phyloP scores from a whole-genome alignment of 2,888 invertebrate genomes.

The Helobdella robusta region DNA sequence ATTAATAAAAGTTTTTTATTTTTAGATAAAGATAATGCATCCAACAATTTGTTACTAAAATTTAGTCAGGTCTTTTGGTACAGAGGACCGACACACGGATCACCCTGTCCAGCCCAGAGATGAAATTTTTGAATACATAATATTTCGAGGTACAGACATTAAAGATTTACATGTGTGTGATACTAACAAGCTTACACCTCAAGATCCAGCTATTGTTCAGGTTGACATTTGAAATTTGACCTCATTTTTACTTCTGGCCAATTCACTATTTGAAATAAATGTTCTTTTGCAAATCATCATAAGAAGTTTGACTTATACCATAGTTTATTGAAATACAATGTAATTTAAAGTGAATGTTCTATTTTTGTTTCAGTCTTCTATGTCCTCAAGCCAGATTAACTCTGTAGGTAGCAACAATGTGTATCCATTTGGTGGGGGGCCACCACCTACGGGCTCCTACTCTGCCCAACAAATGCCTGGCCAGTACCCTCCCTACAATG shows the following conservation, averaged over 20 bases:
- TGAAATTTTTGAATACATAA: constrained; percentile 95
- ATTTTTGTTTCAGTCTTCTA: too few species aligned
- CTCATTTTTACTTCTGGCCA: too few species aligned
- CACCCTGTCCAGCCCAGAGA: constrained; percentile 90
- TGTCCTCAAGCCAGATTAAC: too few species aligned
- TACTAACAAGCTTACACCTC: constrained; percentile 47
- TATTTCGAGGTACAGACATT: constrained; percentile 94
- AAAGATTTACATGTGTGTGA: constrained; percentile 87
- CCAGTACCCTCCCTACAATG: constrained; percentile 13
- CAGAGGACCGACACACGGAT: constrained; percentile 90
- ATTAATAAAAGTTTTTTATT: too few species aligned
- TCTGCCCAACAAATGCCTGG: constrained; percentile 10
- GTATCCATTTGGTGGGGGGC: too few species aligned
- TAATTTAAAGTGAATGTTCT: too few species aligned
- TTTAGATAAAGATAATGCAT: too few species aligned
- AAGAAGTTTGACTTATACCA: too few species aligned
- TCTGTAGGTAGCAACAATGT: too few species aligned
- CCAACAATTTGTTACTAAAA: constrained; percentile 32
- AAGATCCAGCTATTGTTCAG: constrained; percentile 95
- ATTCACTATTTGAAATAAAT: too few species aligned
- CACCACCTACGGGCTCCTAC: constrained; percentile 8
- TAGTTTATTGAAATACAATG: too few species aligned
- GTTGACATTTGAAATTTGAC: constrained; percentile 51
- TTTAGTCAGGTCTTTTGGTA: constrained; percentile 93
- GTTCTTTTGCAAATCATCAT: too few species aligned